Percentiles rank a stretch among this genome's conserved stretches.
Evolutionary conservation across 1,140 invertebrate species (phyloP).

Genomic region (Dreissena polymorpha): DNA sequence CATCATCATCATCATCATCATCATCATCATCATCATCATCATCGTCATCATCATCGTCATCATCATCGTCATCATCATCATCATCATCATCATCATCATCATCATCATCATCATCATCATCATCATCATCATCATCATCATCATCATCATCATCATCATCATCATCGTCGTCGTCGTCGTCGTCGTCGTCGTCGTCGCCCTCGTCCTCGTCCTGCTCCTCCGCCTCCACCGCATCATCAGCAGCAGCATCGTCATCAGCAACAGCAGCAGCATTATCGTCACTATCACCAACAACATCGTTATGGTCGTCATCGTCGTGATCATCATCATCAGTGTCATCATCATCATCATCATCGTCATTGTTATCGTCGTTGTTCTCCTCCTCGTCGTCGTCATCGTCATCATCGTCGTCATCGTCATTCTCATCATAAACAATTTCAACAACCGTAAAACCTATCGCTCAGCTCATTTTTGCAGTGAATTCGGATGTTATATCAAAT

Average conservation of each 20-base stretch:
- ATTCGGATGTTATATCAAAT: no score
- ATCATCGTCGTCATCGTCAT: no score
- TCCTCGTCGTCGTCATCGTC: no score
- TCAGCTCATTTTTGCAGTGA: no score
- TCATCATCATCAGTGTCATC: slow-evolving; percentile 11
- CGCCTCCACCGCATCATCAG: no score
- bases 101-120: not conserved
- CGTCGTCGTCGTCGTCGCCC: slow-evolving; percentile 2
- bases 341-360: slow-evolving; percentile 1
- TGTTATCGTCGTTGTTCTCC: not conserved
- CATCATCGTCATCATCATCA: slow-evolving; percentile 15
- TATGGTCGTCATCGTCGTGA: no score
- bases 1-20: not conserved
- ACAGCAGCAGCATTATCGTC: no score
- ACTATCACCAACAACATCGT: no score
- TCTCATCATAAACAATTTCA: no score
- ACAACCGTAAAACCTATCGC: no score
- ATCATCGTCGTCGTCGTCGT: slow-evolving; percentile 1
- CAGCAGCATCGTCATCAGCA: no score
- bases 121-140: not conserved
- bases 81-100: not conserved
- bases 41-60: not conserved
- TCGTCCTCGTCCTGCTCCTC: no score
- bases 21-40: not conserved
- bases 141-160: not conserved